Conservation (phyloP, 2,888 invertebrate genomes). For the Emmelina monodactyla region DNA sequence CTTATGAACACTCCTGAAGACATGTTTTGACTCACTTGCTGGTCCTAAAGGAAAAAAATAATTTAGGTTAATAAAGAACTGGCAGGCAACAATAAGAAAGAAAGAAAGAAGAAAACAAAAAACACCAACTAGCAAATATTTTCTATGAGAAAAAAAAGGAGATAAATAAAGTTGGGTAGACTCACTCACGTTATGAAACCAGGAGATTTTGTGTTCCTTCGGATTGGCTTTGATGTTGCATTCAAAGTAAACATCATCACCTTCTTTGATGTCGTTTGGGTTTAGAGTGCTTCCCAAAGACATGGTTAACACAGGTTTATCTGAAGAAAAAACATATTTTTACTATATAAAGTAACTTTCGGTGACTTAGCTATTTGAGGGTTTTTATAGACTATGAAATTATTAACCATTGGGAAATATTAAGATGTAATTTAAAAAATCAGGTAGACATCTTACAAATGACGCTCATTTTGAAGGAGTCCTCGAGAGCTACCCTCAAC, state of each 20-base stretch:
- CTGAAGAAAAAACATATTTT: too few species aligned
- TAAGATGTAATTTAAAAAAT: background rate
- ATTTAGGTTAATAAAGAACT: background rate
- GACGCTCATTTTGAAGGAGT: constrained; percentile 82
- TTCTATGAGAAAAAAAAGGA: too few species aligned
- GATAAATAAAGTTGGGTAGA: too few species aligned
- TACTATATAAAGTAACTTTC: too few species aligned
- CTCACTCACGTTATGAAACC: constrained; percentile 90
- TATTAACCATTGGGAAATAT: background rate
- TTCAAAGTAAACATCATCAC: constrained; percentile 90
- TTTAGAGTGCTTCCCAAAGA: constrained; percentile 85
- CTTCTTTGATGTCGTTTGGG: constrained; percentile 88
- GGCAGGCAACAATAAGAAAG: background rate
- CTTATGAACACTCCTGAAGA: constrained; percentile 88
- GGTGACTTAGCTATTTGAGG: background rate
- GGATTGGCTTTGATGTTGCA: constrained; percentile 87
- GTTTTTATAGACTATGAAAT: background rate
- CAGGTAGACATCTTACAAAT: constrained; percentile 77
- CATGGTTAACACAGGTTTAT: constrained; percentile 57
- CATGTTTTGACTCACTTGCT: constrained; percentile 80
- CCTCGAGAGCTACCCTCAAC: constrained; percentile 78
- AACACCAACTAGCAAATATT: too few species aligned
- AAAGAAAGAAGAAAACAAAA: too few species aligned
- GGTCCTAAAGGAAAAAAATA: constrained; percentile 64
- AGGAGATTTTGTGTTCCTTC: constrained; percentile 82